A percentile compares a stretch with the other conserved stretches of the same genome.
phyloP scores from a whole-genome alignment of 2,888 invertebrate species.

The Adelphocoris suturalis region DNA sequence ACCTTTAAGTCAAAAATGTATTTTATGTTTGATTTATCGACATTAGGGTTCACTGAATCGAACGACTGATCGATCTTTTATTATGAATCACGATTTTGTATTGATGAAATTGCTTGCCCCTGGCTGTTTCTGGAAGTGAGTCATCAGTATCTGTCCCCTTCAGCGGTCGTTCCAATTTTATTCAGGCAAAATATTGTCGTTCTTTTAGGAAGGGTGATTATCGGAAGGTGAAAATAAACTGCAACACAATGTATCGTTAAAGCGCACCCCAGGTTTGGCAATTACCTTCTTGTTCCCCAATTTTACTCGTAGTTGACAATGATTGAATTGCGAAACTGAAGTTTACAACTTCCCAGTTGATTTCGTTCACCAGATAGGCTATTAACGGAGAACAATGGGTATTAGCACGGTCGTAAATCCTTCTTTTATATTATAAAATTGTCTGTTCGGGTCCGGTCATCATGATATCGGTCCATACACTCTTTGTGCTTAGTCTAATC shows the following conservation, averaged over 20 bases:
- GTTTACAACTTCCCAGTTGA: conserved; percentile 42
- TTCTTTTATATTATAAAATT: conserved; percentile 52
- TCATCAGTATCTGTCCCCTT: not conserved
- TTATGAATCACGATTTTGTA: too few species aligned
- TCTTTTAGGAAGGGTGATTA: not conserved
- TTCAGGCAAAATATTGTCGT: not conserved
- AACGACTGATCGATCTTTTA: too few species aligned
- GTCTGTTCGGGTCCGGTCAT: conserved; percentile 33
- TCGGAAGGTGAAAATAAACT: not conserved
- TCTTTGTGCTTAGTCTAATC: conserved; percentile 48
- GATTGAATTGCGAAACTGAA: conserved; percentile 44
- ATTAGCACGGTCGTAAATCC: conserved; percentile 44
- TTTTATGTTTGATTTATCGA: too few species aligned
- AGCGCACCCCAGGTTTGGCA: not conserved
- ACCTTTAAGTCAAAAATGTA: too few species aligned
- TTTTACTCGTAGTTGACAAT: conserved; percentile 17
- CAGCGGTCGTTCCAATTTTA: not conserved
- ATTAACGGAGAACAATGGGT: conserved; percentile 33
- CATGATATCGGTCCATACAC: conserved; percentile 35
- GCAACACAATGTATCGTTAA: conserved; percentile 30
- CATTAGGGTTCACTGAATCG: too few species aligned
- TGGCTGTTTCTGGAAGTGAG: not conserved
- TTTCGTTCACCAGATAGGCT: conserved; percentile 22
- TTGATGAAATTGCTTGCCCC: too few species aligned
- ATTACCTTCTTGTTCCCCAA: conserved; percentile 31